Evolutionary conservation across 2,797 vertebrate genomes (phyloP).

Genomic region (Aulostomus chinensis): DNA sequence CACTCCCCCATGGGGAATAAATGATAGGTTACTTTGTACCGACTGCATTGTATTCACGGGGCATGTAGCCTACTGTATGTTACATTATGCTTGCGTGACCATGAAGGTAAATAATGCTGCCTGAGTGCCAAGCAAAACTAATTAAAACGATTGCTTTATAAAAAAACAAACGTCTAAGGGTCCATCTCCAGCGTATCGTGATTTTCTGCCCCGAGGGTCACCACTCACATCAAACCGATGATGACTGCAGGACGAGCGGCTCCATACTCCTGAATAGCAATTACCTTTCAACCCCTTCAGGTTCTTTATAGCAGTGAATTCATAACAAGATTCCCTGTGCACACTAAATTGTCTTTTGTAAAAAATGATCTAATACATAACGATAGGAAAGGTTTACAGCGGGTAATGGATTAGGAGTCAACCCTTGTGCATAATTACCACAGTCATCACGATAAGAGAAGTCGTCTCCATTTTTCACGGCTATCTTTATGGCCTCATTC

Average conservation of each 20-base stretch:
- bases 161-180: constrained; percentile 43
- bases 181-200: constrained; percentile 34
- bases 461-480: constrained; percentile 30
- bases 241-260: constrained; percentile 41
- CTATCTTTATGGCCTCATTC: constrained; percentile 47
- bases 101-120: constrained; percentile 34
- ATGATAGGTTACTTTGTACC: too few relatives aligned
- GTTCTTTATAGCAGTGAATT: constrained; percentile 67
- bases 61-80: constrained; percentile 5
- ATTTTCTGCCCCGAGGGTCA: constrained; percentile 48
- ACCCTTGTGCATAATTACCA: constrained; percentile 62
- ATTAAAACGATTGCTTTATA: constrained; percentile 34
- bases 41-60: constrained; percentile 1
- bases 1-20: too few relatives aligned
- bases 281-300: constrained; percentile 43
- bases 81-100: constrained; percentile 33
- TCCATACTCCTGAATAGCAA: constrained; percentile 53
- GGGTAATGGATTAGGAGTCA: constrained; percentile 58
- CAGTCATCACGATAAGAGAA: constrained; percentile 55
- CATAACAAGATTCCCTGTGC: constrained; percentile 54
- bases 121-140: constrained; percentile 7
- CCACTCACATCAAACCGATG: constrained; percentile 57
- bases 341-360: constrained; percentile 58
- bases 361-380: constrained; percentile 55
- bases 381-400: constrained; percentile 61